Percentiles rank a stretch among this genome's conserved stretches.
Evolutionary conservation across 2,797 vertebrate species (phyloP).

Genomic region (Todus mexicanus): DNA sequence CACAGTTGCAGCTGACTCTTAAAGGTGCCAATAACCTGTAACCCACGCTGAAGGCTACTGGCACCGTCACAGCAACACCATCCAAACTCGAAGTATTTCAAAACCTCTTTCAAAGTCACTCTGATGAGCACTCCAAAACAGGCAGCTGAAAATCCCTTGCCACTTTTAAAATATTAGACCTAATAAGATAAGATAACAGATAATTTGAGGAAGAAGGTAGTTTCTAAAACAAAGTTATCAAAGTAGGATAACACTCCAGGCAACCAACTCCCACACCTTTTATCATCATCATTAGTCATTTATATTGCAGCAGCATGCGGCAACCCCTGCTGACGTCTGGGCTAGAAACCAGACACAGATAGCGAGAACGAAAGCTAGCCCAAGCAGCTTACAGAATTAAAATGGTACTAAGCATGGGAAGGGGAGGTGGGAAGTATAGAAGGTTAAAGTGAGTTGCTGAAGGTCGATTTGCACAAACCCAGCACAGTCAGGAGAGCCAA

Average conservation of each 20-base stretch:
- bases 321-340: slow-evolving; percentile 63
- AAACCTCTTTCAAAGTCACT: neutral
- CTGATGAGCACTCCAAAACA: neutral
- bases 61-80: neutral
- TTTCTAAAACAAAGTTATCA: slow-evolving; percentile 47
- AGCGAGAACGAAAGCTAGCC: neutral
- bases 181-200: slow-evolving; percentile 27
- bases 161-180: neutral
- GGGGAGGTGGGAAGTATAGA: neutral
- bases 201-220: slow-evolving; percentile 3
- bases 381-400: slow-evolving; percentile 22
- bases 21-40: slow-evolving; percentile 4
- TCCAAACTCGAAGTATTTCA: neutral
- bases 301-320: slow-evolving; percentile 62
- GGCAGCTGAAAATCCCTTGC: neutral
- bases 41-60: neutral
- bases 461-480: neutral
- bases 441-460: slow-evolving; percentile 13
- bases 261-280: slow-evolving; percentile 61
- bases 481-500: neutral
- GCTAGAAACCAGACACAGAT: slow-evolving; percentile 53
- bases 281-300: slow-evolving; percentile 66
- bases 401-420: neutral
- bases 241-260: slow-evolving; percentile 59
- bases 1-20: neutral